phyloP scores from a whole-genome alignment of 1,140 invertebrate genomes.

The Drosophila leontia region DNA sequence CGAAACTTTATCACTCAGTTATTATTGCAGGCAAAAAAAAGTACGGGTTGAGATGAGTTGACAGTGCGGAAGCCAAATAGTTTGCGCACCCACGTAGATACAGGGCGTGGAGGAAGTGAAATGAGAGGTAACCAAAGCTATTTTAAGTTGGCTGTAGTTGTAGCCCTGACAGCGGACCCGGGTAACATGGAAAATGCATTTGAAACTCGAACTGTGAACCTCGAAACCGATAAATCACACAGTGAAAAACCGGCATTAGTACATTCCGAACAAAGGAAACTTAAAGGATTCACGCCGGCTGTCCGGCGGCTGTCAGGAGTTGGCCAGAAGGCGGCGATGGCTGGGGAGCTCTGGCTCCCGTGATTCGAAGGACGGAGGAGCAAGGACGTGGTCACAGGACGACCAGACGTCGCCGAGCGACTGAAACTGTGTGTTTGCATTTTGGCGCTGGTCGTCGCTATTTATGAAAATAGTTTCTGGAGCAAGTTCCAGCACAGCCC shows the following conservation, averaged over 20 bases:
- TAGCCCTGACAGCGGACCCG: slow-evolving; percentile 31
- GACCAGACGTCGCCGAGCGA: slow-evolving; percentile 62
- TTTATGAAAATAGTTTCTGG: slow-evolving; percentile 80
- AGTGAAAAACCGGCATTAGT: slow-evolving; percentile 83
- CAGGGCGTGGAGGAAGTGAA: slow-evolving; percentile 11
- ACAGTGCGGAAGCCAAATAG: slow-evolving; percentile 74
- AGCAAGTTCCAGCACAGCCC: slow-evolving; percentile 40
- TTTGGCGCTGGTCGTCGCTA: slow-evolving; percentile 69
- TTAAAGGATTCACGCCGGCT: slow-evolving; percentile 78
- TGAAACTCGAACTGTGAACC: slow-evolving; percentile 82
- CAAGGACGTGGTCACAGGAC: slow-evolving; percentile 17
- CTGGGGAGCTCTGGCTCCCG: slow-evolving; percentile 7
- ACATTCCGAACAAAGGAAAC: slow-evolving; percentile 72
- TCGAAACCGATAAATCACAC: slow-evolving; percentile 83
- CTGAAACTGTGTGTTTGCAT: slow-evolving; percentile 66
- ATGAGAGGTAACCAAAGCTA: slow-evolving; percentile 56
- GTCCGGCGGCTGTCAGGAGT: slow-evolving; percentile 50
- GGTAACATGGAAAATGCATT: slow-evolving; percentile 82
- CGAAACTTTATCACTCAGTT: slow-evolving; percentile 66
- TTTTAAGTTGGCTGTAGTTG: slow-evolving; percentile 67
- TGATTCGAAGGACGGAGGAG: slow-evolving; percentile 17
- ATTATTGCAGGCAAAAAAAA: slow-evolving; percentile 53
- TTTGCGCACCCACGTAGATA: slow-evolving; percentile 35
- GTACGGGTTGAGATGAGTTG: slow-evolving; percentile 59
- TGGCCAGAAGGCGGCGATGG: slow-evolving; percentile 27